Conservation (phyloP, 2,113 vertebrate species). For the Daubentonia madagascariensis region DNA sequence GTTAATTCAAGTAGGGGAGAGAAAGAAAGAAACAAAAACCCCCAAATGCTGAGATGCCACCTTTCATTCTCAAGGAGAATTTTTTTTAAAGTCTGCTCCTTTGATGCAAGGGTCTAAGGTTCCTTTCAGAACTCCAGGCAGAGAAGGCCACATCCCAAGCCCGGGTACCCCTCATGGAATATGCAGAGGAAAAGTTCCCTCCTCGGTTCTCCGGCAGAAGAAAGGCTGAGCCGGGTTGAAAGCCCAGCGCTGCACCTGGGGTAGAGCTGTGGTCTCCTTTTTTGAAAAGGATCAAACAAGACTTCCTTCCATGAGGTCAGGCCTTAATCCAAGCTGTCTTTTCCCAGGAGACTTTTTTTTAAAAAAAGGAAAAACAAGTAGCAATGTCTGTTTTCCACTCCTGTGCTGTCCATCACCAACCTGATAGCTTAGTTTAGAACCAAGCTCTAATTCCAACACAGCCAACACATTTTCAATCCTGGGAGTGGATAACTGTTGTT, state of each 20-base stretch:
- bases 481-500: not conserved
- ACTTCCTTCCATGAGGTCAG: not conserved
- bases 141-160: not conserved
- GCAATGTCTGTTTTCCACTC: not conserved
- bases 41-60: not conserved
- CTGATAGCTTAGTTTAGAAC: not conserved
- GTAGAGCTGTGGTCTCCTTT: not conserved
- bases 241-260: not conserved
- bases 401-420: not conserved
- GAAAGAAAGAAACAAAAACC: not conserved
- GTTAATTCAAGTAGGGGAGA: slow-evolving; percentile 61
- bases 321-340: not conserved
- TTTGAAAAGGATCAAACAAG: not conserved
- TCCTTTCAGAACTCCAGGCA: not conserved
- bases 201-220: not conserved
- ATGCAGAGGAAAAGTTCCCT: not conserved
- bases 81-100: not conserved
- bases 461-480: not conserved
- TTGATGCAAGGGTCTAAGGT: not conserved
- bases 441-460: not conserved
- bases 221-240: not conserved
- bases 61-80: not conserved
- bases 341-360: not conserved
- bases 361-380: not conserved
- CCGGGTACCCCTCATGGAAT: not conserved